Evolutionary conservation across 2,888 invertebrate genomes (phyloP), one percentile per base, ranked within the genome.

Genomic region (Heteropelma amictum): DNA sequence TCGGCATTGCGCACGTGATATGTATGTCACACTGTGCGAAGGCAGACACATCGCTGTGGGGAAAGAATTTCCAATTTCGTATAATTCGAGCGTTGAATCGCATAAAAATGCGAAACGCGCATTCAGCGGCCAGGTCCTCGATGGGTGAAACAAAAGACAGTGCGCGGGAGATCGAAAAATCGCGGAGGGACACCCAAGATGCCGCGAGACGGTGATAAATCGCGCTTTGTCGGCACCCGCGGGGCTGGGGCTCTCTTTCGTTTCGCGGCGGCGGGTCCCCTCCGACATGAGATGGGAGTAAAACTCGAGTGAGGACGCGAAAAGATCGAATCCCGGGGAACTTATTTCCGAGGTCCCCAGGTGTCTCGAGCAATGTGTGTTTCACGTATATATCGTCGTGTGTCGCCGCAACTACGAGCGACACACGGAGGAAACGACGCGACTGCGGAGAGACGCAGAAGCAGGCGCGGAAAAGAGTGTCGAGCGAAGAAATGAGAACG

Each of bases 261-360:
- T 74, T 74, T 54, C 47, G 74, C 60, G 61, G 58, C 45, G 47
- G n/a, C 38, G 38, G 53, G 60, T 69, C 53, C 21, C 28, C 51
- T 8, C 8, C 58, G 49, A 19, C 23, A 35, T 40, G 30, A 56
- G n/a, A n/a, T n/a, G 45, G 38, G 64, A 65, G 58, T 58, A 60
- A 69, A 42, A 51, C 49, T 54, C 40, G 23, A 33, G 38, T 42
- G 33, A 26, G 56, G n/a, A 47, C 12, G 30, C 28, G 45, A n/a
- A 64, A 53, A 74, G 74, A 74, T 74, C 74, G 74, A 74, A 74
- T 69, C 74, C 74, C 74, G 53, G 69, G n/a, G 69, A 74, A 74
- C 74, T 74, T 74, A 74, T 69, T 69, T n/a, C n/a, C 74, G 69
- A 64, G 69, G 64, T 69, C 53, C 64, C 69, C 74, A 74, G 74